These are phyloP conservation scores for Lepisosteus oculatus DNA, from an alignment of 2,113 vertebrate species.

Conservation along the genomic window DNA sequence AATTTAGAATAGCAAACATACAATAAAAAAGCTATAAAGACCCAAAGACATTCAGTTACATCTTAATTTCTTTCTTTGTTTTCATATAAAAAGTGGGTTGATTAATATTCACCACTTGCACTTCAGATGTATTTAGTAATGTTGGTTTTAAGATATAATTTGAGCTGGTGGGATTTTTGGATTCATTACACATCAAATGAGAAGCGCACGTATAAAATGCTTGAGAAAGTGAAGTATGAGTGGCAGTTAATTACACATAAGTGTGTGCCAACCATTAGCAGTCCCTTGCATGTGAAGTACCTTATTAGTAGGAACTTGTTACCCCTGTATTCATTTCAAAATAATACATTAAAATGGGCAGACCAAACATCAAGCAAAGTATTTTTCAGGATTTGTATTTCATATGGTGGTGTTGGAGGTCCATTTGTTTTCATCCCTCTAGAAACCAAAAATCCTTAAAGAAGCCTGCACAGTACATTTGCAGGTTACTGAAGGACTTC, in stretches of 20 bases:
- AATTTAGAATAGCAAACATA: no score
- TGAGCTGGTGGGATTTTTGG: not conserved
- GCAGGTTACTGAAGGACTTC: no score
- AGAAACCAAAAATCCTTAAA: no score
- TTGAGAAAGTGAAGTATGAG: conserved; percentile 11
- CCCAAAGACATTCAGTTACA: no score
- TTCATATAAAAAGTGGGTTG: not conserved
- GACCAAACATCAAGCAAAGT: conserved; percentile 8
- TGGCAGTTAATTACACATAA: conserved; percentile 18
- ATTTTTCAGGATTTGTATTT: not conserved
- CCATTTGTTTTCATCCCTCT: no score
- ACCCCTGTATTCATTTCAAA: conserved; percentile 32
- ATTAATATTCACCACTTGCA: conserved; percentile 22
- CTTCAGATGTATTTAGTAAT: not conserved
- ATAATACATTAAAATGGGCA: not conserved
- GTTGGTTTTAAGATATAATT: conserved; percentile 18
- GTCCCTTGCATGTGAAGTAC: conserved; percentile 11
- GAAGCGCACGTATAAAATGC: conserved; percentile 18
- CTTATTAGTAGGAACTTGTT: conserved; percentile 11
- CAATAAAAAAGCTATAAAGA: no score
- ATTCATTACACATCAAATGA: not conserved
- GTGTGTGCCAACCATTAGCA: conserved; percentile 10
- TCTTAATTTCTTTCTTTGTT: no score
- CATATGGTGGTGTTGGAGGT: no score
- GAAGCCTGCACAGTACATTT: no score